Conservation (phyloP, 2,113 vertebrate species). For the Melanostigma gelatinosum region DNA sequence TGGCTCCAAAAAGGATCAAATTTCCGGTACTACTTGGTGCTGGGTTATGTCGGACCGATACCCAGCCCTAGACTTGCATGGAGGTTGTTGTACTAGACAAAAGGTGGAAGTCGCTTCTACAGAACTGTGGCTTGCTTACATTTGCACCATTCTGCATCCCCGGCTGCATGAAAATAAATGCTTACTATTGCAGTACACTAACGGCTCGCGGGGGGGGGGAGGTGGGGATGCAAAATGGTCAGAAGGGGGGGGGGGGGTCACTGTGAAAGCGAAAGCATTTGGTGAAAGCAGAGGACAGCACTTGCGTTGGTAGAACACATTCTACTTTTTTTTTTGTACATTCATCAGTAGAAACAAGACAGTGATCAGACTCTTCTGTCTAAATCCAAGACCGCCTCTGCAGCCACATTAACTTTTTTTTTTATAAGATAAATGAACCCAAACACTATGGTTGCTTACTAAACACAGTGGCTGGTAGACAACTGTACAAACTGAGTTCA, state of each 20-base stretch:
- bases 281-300: constrained; percentile 46
- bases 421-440: constrained; percentile 36
- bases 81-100: neutral
- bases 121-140: neutral
- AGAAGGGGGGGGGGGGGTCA: neutral
- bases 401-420: neutral
- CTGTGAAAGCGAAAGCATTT: constrained; percentile 21
- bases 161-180: constrained; percentile 23
- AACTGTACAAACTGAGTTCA: constrained; percentile 20
- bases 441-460: constrained; percentile 4
- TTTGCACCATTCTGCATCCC: constrained; percentile 24
- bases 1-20: neutral
- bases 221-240: neutral
- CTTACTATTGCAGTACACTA: constrained; percentile 22
- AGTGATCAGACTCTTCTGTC: constrained; percentile 15
- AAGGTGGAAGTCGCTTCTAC: neutral
- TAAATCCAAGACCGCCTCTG: constrained; percentile 1
- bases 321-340: constrained; percentile 66
- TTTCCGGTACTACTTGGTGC: neutral
- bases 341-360: constrained; percentile 65
- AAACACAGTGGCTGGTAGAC: constrained; percentile 20
- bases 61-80: neutral
- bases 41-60: neutral
- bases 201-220: constrained; percentile 13
- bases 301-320: constrained; percentile 64